Percentiles rank a stretch among this genome's conserved stretches.
Evolutionary conservation across 1,140 invertebrate genomes (phyloP).

Genomic region (Ceratitis capitata): DNA sequence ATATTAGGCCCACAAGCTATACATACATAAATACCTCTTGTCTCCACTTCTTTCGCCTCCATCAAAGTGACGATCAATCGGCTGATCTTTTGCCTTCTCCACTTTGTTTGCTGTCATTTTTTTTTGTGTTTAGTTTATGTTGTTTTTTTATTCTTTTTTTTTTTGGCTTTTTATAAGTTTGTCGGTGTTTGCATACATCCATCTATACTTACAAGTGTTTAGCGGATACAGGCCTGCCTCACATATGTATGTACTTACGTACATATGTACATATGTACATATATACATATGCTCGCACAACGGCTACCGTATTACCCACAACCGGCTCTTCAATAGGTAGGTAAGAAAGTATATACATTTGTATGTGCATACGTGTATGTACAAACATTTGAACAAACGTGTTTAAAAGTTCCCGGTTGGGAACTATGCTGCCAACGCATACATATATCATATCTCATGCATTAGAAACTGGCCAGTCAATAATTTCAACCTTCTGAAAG

Average conservation of each 20-base stretch:
- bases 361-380: no score
- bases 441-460: no score
- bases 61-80: neutral
- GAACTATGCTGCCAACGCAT: neutral
- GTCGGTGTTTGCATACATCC: neutral
- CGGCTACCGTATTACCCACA: conserved; percentile 22
- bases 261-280: neutral
- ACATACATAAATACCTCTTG: neutral
- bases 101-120: neutral
- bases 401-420: neutral
- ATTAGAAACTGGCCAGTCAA: no score
- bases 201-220: neutral
- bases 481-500: no score
- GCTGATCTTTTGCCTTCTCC: conserved; percentile 1
- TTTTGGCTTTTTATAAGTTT: neutral
- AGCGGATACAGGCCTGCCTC: neutral
- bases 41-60: neutral
- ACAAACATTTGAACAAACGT: neutral
- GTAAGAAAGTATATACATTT: neutral
- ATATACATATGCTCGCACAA: neutral
- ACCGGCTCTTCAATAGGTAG: conserved; percentile 19
- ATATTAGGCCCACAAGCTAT: neutral
- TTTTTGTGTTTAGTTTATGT: neutral
- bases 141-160: neutral
- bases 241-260: neutral